phyloP scores from a whole-genome alignment of 1,140 invertebrate genomes.

The Macrobrachium rosenbergii region DNA sequence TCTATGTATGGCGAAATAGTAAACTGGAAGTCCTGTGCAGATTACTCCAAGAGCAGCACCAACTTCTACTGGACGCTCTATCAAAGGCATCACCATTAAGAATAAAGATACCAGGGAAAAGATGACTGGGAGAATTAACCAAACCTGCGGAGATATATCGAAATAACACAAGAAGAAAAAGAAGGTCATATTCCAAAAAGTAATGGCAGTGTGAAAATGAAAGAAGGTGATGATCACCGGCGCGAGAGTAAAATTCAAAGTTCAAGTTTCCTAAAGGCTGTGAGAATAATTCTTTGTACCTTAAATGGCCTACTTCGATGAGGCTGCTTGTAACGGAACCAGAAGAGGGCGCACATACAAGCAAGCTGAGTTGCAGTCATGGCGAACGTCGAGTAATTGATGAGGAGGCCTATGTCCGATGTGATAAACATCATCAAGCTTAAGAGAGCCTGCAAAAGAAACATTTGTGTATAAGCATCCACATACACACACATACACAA shows the following conservation, averaged over 20 bases:
- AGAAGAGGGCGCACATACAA: slow-evolving; percentile 88
- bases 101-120: slow-evolving; percentile 88
- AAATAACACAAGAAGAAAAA: too few species aligned
- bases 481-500: too few species aligned
- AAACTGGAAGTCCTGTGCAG: slow-evolving; percentile 90
- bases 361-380: slow-evolving; percentile 91
- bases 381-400: slow-evolving; percentile 94
- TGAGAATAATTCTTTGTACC: slow-evolving; percentile 70
- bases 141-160: slow-evolving; percentile 71
- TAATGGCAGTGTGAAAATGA: too few species aligned
- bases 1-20: slow-evolving; percentile 69
- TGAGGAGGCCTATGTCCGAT: slow-evolving; percentile 88
- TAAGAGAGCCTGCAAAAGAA: slow-evolving; percentile 72
- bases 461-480: too few species aligned
- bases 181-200: neutral
- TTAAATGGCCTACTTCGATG: slow-evolving; percentile 79
- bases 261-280: too few species aligned
- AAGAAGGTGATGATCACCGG: too few species aligned
- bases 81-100: slow-evolving; percentile 85
- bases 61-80: slow-evolving; percentile 82
- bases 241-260: neutral
- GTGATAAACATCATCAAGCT: slow-evolving; percentile 88
- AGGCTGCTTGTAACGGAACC: slow-evolving; percentile 84
- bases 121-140: slow-evolving; percentile 81
- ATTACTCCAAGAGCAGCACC: slow-evolving; percentile 87